Evolutionary conservation across 1,140 invertebrate species (phyloP), one percentile per base, ranked within the genome.

Genomic region (Heliconius melpomene): DNA sequence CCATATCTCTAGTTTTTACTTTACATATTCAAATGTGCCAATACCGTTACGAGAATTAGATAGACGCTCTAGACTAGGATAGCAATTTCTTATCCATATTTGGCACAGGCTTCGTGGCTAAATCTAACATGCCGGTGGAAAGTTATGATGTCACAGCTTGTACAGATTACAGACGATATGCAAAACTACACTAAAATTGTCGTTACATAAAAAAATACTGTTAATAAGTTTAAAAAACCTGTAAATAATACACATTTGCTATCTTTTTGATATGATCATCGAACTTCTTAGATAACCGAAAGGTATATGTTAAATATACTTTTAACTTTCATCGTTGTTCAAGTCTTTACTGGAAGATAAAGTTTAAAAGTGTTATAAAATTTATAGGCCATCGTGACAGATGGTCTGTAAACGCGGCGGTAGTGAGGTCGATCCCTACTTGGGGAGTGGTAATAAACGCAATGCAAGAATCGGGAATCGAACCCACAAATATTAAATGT

Each of bases 61-160:
- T 66, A 66, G 60, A 66, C 23, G 9, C 60, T 9, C 60, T 66
- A 66, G 60, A 7, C 60, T 66, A 16, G 3, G 23, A 29, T 26
- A 29, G 60, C 60, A 29, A 54, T 74, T 74, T 74, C 75, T 66
- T 77, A 77, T 16, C 26, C 11, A 66, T 77, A 77, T 57, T 77
- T 77, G 75, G 75, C 75, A 77, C 60, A 77, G 75, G n/a, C 23
- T 70, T 77, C 23, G 60, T 40, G 23, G 75, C 60, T 70, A 40
- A 74, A 74, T 26, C n/a, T 46, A 74, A 74, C 40, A 50, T 71
- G 60, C 75, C 75, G 66, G 60, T 76, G 75, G 57, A 60, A 77
- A 77, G 3, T 77, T 77, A 77, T 77, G 75, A 60, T 54, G 60
- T 77, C 75, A 77, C 75, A 77, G 75, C 54, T 77, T 66, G 57